These are phyloP conservation scores for Tokudaia muenninki DNA, from an alignment of 2,797 vertebrate genomes.

Conservation along the genomic window DNA sequence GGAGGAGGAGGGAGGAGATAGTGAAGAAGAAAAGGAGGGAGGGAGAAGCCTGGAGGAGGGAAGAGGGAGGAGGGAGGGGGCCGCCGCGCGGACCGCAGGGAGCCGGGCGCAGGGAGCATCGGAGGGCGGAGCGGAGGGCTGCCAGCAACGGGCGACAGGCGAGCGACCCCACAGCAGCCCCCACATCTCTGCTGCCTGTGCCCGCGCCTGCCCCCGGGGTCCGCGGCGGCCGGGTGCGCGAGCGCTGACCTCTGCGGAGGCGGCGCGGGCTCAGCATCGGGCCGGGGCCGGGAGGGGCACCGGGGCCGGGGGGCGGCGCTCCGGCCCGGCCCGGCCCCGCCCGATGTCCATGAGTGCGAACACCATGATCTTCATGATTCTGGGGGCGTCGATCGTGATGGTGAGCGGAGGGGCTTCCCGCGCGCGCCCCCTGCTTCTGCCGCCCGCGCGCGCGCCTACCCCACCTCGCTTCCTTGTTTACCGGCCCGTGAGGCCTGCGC, in stretches of 20 bases:
- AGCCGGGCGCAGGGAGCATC: constrained; percentile 65
- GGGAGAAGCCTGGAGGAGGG: constrained; percentile 19
- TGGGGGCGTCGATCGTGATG: constrained; percentile 99
- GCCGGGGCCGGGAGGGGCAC: constrained; percentile 88
- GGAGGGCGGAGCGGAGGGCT: constrained; percentile 74
- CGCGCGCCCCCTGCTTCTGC: constrained; percentile 59
- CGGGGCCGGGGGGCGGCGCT: constrained; percentile 91
- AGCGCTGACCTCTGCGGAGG: constrained; percentile 78
- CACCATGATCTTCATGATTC: constrained; percentile 99
- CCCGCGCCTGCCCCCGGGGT: constrained; percentile 40
- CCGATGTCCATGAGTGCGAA: constrained; percentile 99
- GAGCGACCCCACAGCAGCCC: constrained; percentile 67
- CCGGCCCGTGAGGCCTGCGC: constrained; percentile 71
- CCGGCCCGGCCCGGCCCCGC: constrained; percentile 88
- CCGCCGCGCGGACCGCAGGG: constrained; percentile 12
- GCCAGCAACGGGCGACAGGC: constrained; percentile 18
- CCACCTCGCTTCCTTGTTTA: constrained; percentile 67
- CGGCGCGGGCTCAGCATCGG: constrained; percentile 79
- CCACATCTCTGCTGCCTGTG: not conserved
- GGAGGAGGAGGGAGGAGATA: not conserved
- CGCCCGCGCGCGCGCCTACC: constrained; percentile 65
- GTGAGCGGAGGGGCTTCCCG: constrained; percentile 89
- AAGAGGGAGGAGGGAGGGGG: not conserved
- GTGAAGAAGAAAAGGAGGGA: not conserved
- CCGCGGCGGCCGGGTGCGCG: constrained; percentile 19